Base-by-base conservation (phyloP, 2,888 invertebrate species). In the Rotaria macrura region DNA sequence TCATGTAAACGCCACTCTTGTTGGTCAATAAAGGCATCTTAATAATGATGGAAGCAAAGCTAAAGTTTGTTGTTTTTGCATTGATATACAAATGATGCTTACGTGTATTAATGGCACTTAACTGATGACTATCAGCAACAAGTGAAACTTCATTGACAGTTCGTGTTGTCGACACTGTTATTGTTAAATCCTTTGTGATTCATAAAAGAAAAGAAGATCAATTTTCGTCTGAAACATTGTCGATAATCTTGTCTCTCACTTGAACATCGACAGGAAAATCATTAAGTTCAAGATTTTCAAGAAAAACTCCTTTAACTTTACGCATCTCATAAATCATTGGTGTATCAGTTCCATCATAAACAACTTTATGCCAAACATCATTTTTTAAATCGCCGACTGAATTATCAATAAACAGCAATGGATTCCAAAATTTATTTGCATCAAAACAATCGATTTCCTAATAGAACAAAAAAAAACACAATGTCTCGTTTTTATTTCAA, bases 181-280 rank as follows among this genome's bases (percentile, higher is more conserved):
- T 85, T 9, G 88, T 88, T 57, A 88, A 84, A 79, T 88, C 88
- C 88, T 88, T 84, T 25, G 20, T 20, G 6, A n/a, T n/a, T n/a
- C n/a, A n/a, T n/a, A n/a, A n/a, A n/a, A n/a, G n/a, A n/a, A n/a
- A n/a, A n/a, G n/a, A n/a, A n/a, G n/a, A n/a, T n/a, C n/a, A n/a
- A n/a, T n/a, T n/a, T n/a, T n/a, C n/a, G n/a, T n/a, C n/a, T n/a
- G n/a, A n/a, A n/a, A n/a, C n/a, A n/a, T n/a, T n/a, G n/a, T n/a
- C n/a, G n/a, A n/a, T n/a, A n/a, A n/a, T n/a, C n/a, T n/a, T n/a
- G n/a, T n/a, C 5, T 12, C 47, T 54, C 87, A 90, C 90, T 89
- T 90, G 90, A 25, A 90, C 89, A 88, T 90, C 90, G 87, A 90
- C 90, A 49, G 90, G 90, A 87, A 90, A 90, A 86, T 90, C 89